Percentiles rank a stretch among this genome's conserved stretches.
Conservation (phyloP, 2,888 invertebrate genomes). For the Drosophila colorata region DNA sequence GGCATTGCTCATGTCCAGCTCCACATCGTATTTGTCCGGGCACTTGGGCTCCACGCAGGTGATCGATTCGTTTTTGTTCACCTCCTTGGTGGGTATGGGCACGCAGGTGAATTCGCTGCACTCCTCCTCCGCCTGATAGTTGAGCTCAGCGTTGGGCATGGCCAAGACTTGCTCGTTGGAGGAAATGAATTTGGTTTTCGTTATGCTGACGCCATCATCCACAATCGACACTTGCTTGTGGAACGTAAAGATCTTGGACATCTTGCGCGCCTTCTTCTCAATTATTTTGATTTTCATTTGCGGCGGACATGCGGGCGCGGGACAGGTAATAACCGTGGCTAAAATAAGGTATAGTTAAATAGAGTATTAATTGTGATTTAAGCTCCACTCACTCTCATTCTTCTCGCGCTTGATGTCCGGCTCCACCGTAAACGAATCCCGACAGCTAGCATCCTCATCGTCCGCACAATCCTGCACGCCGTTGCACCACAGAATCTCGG, state of each 20-base stretch:
- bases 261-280: conserved; percentile 81
- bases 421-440: conserved; percentile 66
- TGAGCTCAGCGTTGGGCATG: conserved; percentile 67
- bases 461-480: conserved; percentile 93
- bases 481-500: conserved; percentile 91
- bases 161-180: conserved; percentile 75
- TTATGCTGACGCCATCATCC: conserved; percentile 77
- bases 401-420: conserved; percentile 70
- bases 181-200: conserved; percentile 77
- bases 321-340: conserved; percentile 83
- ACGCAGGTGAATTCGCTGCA: conserved; percentile 84
- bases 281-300: conserved; percentile 86
- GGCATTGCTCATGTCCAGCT: conserved; percentile 85
- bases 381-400: conserved; percentile 74
- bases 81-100: conserved; percentile 73
- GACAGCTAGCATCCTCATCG: conserved; percentile 90
- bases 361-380: background rate
- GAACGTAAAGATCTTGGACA: conserved; percentile 86
- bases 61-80: conserved; percentile 72
- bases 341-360: background rate
- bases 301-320: conserved; percentile 86
- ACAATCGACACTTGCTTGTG: conserved; percentile 79
- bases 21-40: conserved; percentile 87
- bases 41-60: conserved; percentile 85
- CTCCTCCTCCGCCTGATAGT: conserved; percentile 72